Evolutionary conservation across 2,113 vertebrate genomes (phyloP), one percentile per base, ranked within the genome.

Genomic region (Drymodes brunneopygia): DNA sequence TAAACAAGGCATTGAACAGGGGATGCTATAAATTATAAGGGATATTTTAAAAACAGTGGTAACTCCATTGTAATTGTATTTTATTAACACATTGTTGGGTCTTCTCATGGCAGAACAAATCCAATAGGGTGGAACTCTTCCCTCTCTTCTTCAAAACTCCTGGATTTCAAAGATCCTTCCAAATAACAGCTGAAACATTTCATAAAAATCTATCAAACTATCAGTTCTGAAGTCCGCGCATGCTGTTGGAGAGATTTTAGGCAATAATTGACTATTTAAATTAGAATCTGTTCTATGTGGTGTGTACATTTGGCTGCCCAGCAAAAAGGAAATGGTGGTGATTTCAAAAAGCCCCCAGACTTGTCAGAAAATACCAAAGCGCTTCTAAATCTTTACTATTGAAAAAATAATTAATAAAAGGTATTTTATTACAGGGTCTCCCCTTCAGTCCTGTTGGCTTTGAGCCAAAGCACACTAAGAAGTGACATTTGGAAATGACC

Each of bases 391-490:
- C 74, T 96, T 97, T 23, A 2, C 4, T 28, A 27, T 86, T 64
- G 69, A n/a, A 56, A 71, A 65, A 62, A 54, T 45, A 54, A 24
- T 42, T 50, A 93, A 62, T 91, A 56, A 94, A 97, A 95, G 47
- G 7, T 95, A 69, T 97, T 97, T 98, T 94, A 97, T 97, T 96
- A 57, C 73, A 89, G 62, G 94, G 92, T 89, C 92, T 97, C 92
- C 67, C 94, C 91, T 97, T 96, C 95, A 90, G 81, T 82, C 70
- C 97, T 60, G 24, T 51, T 97, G 97, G 96, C 94, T 88, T 45
- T 15, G 29, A 84, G 94, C 96, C 97, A 98, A 92, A 94, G 33
- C 84, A 95, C 50, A 95, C 88, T 57, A 86, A 94, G 95, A 97
- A 97, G 88, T 96, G 97, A 96, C 65, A 78, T 78, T 60, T 97